Evolutionary conservation across 2,797 vertebrate species (phyloP).

Genomic region (Coregonus suidteri): DNA sequence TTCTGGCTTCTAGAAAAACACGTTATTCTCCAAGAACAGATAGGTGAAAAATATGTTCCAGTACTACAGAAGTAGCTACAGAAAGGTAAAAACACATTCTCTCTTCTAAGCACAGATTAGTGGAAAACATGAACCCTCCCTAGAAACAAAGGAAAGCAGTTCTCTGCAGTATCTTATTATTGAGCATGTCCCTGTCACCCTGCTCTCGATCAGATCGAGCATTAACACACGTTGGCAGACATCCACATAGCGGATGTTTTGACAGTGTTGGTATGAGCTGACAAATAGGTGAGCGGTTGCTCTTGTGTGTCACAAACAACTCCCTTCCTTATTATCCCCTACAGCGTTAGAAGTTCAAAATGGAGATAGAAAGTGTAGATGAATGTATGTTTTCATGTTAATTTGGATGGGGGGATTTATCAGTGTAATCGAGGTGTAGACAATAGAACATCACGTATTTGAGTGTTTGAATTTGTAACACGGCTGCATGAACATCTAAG

Average conservation of each 20-base stretch:
- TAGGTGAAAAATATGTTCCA: not conserved
- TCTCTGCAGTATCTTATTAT: conserved; percentile 6
- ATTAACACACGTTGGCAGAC: conserved; percentile 21
- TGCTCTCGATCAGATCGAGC: not conserved
- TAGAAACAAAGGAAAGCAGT: not conserved
- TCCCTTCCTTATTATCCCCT: not conserved
- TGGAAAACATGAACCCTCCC: conserved; percentile 2
- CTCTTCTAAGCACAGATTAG: not conserved
- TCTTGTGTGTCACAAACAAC: conserved; percentile 4
- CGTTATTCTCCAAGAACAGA: not conserved
- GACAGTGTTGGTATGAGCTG: not conserved
- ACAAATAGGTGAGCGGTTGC: not conserved
- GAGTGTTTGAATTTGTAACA: no score
- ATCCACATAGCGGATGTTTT: not conserved
- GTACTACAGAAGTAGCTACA: not conserved
- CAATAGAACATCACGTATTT: no score
- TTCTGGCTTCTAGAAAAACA: not conserved
- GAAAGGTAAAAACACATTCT: not conserved
- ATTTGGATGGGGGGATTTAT: no score
- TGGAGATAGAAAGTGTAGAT: not conserved
- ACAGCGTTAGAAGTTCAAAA: not conserved
- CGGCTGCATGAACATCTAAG: no score
- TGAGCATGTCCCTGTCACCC: not conserved
- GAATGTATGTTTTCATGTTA: not conserved
- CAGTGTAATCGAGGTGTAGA: no score